Conservation (phyloP, 2,888 invertebrate species). For the Eumerus sabulonum region DNA sequence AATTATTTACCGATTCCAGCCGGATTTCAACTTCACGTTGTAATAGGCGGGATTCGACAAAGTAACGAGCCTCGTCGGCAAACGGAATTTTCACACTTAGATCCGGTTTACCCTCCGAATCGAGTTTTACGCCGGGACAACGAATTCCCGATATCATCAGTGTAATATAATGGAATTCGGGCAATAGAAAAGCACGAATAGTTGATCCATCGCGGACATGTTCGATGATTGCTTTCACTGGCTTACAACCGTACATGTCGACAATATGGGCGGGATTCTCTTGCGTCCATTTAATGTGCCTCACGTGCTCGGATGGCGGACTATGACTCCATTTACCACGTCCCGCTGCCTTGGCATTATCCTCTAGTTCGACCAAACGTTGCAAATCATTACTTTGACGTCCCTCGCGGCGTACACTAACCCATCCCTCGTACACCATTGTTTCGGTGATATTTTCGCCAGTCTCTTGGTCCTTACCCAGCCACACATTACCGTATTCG, state of each 20-base stretch:
- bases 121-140: slow-evolving; percentile 90
- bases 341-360: slow-evolving; percentile 90
- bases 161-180: slow-evolving; percentile 94
- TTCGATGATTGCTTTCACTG: slow-evolving; percentile 95
- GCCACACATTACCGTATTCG: slow-evolving; percentile 92
- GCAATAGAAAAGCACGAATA: slow-evolving; percentile 92
- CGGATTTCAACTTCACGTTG: slow-evolving; percentile 95
- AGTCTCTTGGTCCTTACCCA: slow-evolving; percentile 88
- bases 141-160: slow-evolving; percentile 97
- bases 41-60: slow-evolving; percentile 93
- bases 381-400: slow-evolving; percentile 85
- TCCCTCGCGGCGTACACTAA: slow-evolving; percentile 86
- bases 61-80: slow-evolving; percentile 95
- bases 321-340: slow-evolving; percentile 89
- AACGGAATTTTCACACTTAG: slow-evolving; percentile 84
- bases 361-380: slow-evolving; percentile 91
- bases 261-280: slow-evolving; percentile 92
- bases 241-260: slow-evolving; percentile 91
- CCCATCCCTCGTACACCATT: slow-evolving; percentile 93
- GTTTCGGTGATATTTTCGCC: slow-evolving; percentile 94
- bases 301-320: slow-evolving; percentile 84
- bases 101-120: slow-evolving; percentile 85
- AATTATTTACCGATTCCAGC: slow-evolving; percentile 94
- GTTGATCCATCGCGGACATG: slow-evolving; percentile 99
- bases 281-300: slow-evolving; percentile 92